Evolutionary conservation across 2,113 vertebrate species (phyloP), one percentile per base, ranked within the genome.

Genomic region (Raja brachyura): DNA sequence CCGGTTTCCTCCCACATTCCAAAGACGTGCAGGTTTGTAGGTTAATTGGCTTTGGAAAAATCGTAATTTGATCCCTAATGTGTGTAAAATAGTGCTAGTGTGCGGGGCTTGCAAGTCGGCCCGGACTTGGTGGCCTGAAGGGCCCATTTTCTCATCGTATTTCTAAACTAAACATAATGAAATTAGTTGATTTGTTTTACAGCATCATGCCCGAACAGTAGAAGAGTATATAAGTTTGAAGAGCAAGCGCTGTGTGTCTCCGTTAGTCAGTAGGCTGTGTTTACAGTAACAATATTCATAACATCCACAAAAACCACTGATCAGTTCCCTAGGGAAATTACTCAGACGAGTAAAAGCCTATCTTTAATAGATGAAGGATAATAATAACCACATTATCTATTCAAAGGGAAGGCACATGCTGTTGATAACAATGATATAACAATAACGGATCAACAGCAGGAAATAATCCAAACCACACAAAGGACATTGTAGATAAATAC

Each of bases 271-370:
- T 92, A 25, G 90, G 7, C 68, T 92, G 68, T 48, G 31, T 92
- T 73, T 73, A 9, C 33, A 73, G 39, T 92, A 68, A 39, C 54
- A 73, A 48, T 92, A 39, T 73, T 13, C 70, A 92, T 48, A 92
- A 92, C 39, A 92, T 92, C 66, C 90, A 73, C 90, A 92, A 92
- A 48, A 74, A 54, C 90, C 90, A 92, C 90, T 74, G 90, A 92
- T 73, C 39, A 14, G 39, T 74, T 92, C 90, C 90, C 70, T 74
- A 16, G 90, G 90, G 90, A 92, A 92, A 92, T 92, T 48, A 73
- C 90, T 70, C 13, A 73, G 90, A 92, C 8, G 4, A 74, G 90
- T 73, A 68, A 92, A 92, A 92, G 90, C 90, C 70, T 92, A 73
- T 70, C 39, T 92, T 92, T 70, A 39, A 73, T 73, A 74, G 66